Base-by-base conservation (phyloP, 1,140 invertebrate species). In the Euwallacea similis region DNA sequence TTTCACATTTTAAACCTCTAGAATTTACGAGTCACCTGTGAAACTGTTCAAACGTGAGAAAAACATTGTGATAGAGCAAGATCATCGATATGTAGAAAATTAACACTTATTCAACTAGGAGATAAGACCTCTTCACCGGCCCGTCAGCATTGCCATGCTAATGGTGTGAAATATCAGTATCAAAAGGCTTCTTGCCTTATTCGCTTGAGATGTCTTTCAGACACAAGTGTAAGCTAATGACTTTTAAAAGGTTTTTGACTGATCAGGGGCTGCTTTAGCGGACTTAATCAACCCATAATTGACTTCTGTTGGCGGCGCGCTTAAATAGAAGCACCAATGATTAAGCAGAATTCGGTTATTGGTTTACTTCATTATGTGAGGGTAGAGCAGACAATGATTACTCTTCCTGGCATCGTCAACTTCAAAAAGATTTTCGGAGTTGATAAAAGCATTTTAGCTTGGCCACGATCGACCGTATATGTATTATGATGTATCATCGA, bases 81-180 rank as follows among this genome's bases (percentile, higher is more conserved):
- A 33, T 33, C 21, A 33, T 33, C 21, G 21, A 33, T 33, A 33
- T 33, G 21, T 50, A 50, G 46, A 50, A 50, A 50, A 50, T 50
- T 50, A 50, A 50, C 46, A 50, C 2, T 2, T 50, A 50, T 50
- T 50, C 46, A 50, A 50, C 9, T 33, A 33, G 21, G 21, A 33
- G 4, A 33, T 33, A 33, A 33, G 21, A 33, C 21, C 9, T 50
- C 46, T 50, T 11, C 46, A 13, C 46, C 46, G 46, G 9, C 6
- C 46, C 21, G 21, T 33, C 21, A 33, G 21, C 21, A 33, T 33
- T 4, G 6, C 13, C 46, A 59, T 66, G 50, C 59, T 72, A 72
- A 72, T 68, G 71, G 71, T 72, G 71, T 62, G 61, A 72, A 72
- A 72, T 72, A 72, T 72, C 71, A 60, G 56, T 72, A 72, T 72